Evolutionary conservation across 2,888 invertebrate species (phyloP).

Genomic region (Plagodis pulveraria): DNA sequence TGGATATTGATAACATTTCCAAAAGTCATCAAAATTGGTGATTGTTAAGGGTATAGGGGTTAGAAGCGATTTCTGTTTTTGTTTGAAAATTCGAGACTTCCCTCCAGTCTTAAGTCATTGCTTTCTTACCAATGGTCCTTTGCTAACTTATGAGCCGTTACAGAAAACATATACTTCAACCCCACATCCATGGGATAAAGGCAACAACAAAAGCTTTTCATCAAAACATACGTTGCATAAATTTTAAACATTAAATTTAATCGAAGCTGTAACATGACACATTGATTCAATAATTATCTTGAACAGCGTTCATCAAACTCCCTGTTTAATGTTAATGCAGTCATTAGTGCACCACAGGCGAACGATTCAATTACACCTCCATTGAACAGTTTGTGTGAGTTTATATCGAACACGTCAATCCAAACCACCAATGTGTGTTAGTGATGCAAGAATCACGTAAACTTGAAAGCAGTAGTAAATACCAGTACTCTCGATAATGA

Average conservation of each 20-base stretch:
- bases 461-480: background rate
- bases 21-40: no score
- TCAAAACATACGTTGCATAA: background rate
- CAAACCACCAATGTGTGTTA: background rate
- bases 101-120: no score
- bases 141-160: no score
- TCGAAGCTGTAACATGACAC: constrained; percentile 1
- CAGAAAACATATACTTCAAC: no score
- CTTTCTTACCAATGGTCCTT: no score
- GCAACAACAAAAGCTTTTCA: background rate
- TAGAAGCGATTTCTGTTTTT: no score
- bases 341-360: constrained; percentile 9
- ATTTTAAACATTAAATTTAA: background rate
- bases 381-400: constrained; percentile 2
- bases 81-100: no score
- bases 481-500: no score
- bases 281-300: constrained; percentile 10
- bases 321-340: constrained; percentile 3
- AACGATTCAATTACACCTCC: constrained; percentile 6
- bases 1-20: no score
- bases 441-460: background rate
- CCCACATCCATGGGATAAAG: background rate
- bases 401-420: constrained; percentile 7
- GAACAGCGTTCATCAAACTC: constrained; percentile 2
- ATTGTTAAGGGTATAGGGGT: no score